Conservation (phyloP, 1,140 invertebrate genomes). For the Armadillidium nasatum region DNA sequence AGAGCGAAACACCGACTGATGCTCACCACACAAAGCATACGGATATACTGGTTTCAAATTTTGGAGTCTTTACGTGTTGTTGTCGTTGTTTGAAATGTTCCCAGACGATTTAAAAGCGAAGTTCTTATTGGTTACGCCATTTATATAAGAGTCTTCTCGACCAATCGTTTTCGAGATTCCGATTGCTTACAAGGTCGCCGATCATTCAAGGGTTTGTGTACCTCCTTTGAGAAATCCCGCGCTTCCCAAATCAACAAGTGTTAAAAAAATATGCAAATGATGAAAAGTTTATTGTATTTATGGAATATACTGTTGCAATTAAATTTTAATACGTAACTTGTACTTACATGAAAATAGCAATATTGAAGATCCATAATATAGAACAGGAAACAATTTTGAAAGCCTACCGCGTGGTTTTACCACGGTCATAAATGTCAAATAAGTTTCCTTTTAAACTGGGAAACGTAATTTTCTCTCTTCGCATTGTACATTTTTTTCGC, state of each 20-base stretch:
- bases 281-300: too few relatives aligned
- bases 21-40: not conserved
- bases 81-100: not conserved
- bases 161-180: not conserved
- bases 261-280: not conserved
- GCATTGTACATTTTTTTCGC: too few relatives aligned
- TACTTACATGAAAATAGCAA: too few relatives aligned
- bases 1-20: not conserved
- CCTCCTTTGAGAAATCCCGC: not conserved
- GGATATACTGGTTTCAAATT: not conserved
- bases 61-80: not conserved
- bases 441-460: too few relatives aligned
- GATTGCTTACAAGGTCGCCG: not conserved
- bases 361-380: too few relatives aligned
- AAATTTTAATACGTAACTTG: too few relatives aligned
- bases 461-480: too few relatives aligned
- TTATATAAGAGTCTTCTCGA: not conserved
- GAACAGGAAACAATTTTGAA: too few relatives aligned
- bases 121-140: not conserved
- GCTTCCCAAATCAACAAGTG: not conserved
- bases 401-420: too few relatives aligned
- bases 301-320: too few relatives aligned
- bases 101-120: not conserved
- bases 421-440: too few relatives aligned
- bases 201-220: not conserved